Evolutionary conservation across 2,113 vertebrate species (phyloP).

Genomic region (Heterotis niloticus): DNA sequence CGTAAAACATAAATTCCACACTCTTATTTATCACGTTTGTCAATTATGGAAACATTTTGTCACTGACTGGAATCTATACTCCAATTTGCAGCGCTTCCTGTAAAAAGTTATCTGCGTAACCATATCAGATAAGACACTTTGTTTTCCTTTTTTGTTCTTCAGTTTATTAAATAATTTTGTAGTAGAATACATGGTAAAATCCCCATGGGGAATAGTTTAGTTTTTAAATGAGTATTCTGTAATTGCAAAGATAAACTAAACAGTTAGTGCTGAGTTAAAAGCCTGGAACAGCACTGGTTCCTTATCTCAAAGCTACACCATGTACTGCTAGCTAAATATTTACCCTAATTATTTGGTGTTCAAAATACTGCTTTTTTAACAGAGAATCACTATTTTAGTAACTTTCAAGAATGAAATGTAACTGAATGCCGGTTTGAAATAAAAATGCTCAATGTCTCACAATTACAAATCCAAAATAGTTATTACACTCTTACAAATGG

Average conservation of each 20-base stretch:
- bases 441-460: neutral
- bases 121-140: slow-evolving; percentile 14
- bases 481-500: no score
- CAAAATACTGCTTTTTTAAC: slow-evolving; percentile 17
- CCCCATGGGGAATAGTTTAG: slow-evolving; percentile 27
- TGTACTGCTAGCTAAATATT: slow-evolving; percentile 30
- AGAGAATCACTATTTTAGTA: slow-evolving; percentile 21
- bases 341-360: slow-evolving; percentile 35
- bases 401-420: neutral
- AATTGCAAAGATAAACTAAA: slow-evolving; percentile 44
- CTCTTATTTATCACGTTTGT: slow-evolving; percentile 33
- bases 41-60: slow-evolving; percentile 50
- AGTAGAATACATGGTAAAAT: slow-evolving; percentile 37
- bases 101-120: slow-evolving; percentile 50
- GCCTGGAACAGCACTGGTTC: slow-evolving; percentile 44
- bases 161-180: slow-evolving; percentile 32
- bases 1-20: slow-evolving; percentile 34
- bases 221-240: slow-evolving; percentile 35
- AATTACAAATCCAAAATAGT: no score
- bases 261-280: slow-evolving; percentile 36
- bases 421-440: neutral
- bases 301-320: slow-evolving; percentile 40
- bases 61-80: slow-evolving; percentile 36
- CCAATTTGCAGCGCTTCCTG: slow-evolving; percentile 48
- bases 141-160: slow-evolving; percentile 19